Percentiles rank a stretch among this genome's conserved stretches.
These are phyloP conservation scores for Dysdera silvatica DNA, from an alignment of 1,140 invertebrate species.

Conservation along the genomic window DNA sequence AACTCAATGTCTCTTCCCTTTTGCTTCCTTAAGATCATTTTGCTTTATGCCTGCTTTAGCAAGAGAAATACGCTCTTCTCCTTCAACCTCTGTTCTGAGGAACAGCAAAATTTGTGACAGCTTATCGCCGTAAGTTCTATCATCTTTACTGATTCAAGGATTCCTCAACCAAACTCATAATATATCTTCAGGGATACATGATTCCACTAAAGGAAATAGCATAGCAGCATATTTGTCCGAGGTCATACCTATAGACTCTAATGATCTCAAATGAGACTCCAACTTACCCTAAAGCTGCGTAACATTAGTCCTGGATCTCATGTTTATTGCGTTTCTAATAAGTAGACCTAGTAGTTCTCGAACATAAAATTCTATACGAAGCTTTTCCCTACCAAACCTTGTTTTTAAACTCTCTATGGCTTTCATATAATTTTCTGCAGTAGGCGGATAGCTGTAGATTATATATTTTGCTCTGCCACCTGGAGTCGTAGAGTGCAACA, in stretches of 20 bases:
- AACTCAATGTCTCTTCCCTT: not conserved
- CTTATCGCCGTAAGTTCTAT: slow-evolving; percentile 1
- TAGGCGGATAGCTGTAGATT: slow-evolving; percentile 28
- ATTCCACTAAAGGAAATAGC: slow-evolving; percentile 38
- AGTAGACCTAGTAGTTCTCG: slow-evolving; percentile 17
- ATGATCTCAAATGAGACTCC: slow-evolving; percentile 34
- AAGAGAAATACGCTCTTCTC: slow-evolving; percentile 34
- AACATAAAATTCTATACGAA: slow-evolving; percentile 28
- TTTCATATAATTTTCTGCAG: slow-evolving; percentile 30
- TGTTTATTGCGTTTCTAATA: not conserved
- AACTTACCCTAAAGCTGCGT: slow-evolving; percentile 33
- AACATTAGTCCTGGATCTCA: not conserved
- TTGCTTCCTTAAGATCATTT: not conserved
- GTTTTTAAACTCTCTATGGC: slow-evolving; percentile 22
- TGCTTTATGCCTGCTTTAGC: slow-evolving; percentile 17
- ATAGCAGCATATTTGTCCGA: slow-evolving; percentile 37
- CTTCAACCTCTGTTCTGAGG: slow-evolving; percentile 32
- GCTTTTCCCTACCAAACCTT: slow-evolving; percentile 29
- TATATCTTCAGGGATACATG: slow-evolving; percentile 38
- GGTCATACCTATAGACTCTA: slow-evolving; percentile 37
- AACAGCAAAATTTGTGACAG: slow-evolving; percentile 34
- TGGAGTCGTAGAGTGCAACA: not conserved
- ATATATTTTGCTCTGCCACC: slow-evolving; percentile 9
- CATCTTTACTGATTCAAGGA: not conserved
- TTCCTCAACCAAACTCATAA: slow-evolving; percentile 35